Conservation (phyloP, 2,888 invertebrate genomes). For the Galeruca laticollis region DNA sequence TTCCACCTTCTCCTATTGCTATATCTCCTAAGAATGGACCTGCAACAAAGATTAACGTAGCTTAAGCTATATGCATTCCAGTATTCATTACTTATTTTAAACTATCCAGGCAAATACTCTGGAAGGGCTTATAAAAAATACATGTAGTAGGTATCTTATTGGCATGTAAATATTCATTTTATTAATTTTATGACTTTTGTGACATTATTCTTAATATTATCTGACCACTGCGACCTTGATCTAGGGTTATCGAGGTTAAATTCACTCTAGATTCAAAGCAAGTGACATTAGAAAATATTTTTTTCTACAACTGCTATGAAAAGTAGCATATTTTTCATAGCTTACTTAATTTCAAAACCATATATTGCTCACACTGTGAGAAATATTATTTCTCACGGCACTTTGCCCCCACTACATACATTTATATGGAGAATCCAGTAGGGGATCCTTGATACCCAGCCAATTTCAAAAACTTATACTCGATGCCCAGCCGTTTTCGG, state of each 20-base stretch:
- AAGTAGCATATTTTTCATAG: too few species aligned
- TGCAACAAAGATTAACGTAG: constrained; percentile 67
- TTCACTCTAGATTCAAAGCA: constrained; percentile 25
- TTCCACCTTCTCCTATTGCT: constrained; percentile 72
- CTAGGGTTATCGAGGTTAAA: constrained; percentile 22
- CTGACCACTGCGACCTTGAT: constrained; percentile 25
- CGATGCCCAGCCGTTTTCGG: too few species aligned
- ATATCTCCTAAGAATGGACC: constrained; percentile 88
- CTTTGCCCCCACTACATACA: too few species aligned
- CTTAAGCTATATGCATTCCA: not conserved
- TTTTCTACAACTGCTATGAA: too few species aligned
- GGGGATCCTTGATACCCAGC: too few species aligned
- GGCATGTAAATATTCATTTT: not conserved
- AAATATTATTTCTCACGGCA: too few species aligned
- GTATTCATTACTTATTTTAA: too few species aligned
- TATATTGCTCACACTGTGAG: too few species aligned
- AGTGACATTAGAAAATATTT: too few species aligned
- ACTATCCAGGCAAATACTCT: not conserved
- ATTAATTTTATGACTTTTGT: not conserved
- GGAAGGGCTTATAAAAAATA: not conserved
- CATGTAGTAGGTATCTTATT: not conserved
- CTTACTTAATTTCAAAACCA: too few species aligned
- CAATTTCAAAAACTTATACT: too few species aligned
- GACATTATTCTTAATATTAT: constrained; percentile 1
- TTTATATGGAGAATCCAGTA: too few species aligned